Conservation (phyloP, 2,888 invertebrate species). For the Cybosia mesomella region DNA sequence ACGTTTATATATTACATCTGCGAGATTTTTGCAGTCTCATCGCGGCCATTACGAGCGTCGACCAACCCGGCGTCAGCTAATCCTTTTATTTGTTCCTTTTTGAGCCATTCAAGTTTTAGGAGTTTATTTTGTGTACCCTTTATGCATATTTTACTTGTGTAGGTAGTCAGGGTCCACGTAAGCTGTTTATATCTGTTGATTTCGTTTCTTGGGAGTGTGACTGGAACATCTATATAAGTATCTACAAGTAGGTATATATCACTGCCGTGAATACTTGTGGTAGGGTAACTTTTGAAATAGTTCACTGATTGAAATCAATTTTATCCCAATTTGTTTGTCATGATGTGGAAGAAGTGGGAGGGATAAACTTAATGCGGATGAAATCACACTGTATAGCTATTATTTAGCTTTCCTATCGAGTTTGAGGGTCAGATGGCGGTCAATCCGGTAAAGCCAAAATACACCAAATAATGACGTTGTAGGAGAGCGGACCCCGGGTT, state of each 20-base stretch:
- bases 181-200: slow-evolving; percentile 42
- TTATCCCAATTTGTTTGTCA: too few species aligned
- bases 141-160: slow-evolving; percentile 64
- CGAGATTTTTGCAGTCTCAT: slow-evolving; percentile 66
- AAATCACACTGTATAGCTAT: too few species aligned
- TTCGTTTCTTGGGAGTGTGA: slow-evolving; percentile 28
- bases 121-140: slow-evolving; percentile 74
- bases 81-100: slow-evolving; percentile 72
- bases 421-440: too few species aligned
- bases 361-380: too few species aligned
- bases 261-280: background rate
- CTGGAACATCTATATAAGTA: slow-evolving; percentile 6
- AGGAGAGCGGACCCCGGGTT: background rate
- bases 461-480: background rate
- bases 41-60: slow-evolving; percentile 69
- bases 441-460: background rate
- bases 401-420: too few species aligned
- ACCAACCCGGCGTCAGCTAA: slow-evolving; percentile 76
- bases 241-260: too few species aligned
- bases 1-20: slow-evolving; percentile 31
- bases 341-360: too few species aligned
- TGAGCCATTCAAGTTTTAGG: slow-evolving; percentile 62
- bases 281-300: background rate
- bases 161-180: slow-evolving; percentile 44
- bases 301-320: background rate